A percentile compares a stretch with the other conserved stretches of the same genome.
Evolutionary conservation across 2,888 invertebrate species (phyloP).

Genomic region (Mythimna ferrago): DNA sequence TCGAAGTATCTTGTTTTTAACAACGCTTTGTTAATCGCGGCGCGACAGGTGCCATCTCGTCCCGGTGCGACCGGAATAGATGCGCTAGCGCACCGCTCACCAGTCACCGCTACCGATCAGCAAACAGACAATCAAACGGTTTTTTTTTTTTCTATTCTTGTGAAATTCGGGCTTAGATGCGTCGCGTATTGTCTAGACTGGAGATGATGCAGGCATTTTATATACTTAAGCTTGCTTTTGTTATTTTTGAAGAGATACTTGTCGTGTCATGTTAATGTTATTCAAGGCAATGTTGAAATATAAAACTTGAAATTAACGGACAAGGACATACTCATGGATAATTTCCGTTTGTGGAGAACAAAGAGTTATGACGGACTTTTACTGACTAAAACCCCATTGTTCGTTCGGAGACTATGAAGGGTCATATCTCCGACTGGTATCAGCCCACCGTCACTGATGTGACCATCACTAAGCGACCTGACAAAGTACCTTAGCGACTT

Average conservation of each 20-base stretch:
- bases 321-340: too few species aligned
- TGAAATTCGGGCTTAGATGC: conserved; percentile 26
- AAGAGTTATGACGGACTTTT: too few species aligned
- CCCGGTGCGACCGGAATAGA: conserved; percentile 61
- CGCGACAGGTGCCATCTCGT: conserved; percentile 62
- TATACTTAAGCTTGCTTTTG: neutral
- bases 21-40: conserved; percentile 60
- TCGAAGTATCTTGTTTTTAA: conserved; percentile 61
- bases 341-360: too few species aligned
- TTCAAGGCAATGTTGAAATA: neutral
- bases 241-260: neutral
- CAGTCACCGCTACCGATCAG: conserved; percentile 40
- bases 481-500: too few species aligned
- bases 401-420: too few species aligned
- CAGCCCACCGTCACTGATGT: too few species aligned
- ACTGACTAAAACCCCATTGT: too few species aligned
- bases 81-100: conserved; percentile 49
- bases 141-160: conserved; percentile 45
- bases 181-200: conserved; percentile 18
- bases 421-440: too few species aligned
- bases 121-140: conserved; percentile 50
- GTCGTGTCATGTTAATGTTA: too few species aligned
- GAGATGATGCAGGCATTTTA: conserved; percentile 26
- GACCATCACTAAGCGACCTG: too few species aligned
- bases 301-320: neutral